Conservation (phyloP, 1,140 invertebrate species). For the Apis dorsata region DNA sequence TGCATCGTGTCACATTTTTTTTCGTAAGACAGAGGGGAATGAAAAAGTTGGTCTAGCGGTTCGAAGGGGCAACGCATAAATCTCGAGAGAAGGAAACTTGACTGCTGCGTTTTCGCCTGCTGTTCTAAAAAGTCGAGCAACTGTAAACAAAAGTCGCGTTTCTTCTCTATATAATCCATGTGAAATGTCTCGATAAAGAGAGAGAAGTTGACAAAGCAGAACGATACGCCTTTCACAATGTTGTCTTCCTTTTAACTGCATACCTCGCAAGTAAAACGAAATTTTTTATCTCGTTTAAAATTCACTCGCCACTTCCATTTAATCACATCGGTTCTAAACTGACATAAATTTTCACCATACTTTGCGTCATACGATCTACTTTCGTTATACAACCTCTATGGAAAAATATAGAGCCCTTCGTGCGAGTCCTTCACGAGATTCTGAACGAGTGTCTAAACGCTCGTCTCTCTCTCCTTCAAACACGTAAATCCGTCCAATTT, state of each 20-base stretch:
- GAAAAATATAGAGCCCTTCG: no score
- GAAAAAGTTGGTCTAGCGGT: neutral
- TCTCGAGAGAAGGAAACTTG: neutral
- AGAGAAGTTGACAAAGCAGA: neutral
- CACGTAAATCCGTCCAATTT: no score
- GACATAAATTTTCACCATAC: no score
- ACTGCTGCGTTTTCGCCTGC: neutral
- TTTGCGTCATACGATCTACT: no score
- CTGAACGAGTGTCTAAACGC: no score
- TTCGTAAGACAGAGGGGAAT: no score
- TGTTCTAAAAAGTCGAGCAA: neutral
- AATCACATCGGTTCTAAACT: no score
- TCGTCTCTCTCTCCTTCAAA: no score
- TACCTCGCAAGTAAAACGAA: neutral
- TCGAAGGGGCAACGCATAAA: slow-evolving; percentile 1
- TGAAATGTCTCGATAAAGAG: neutral
- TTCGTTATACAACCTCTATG: no score
- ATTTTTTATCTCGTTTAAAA: neutral
- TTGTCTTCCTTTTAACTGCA: neutral
- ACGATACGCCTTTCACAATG: neutral
- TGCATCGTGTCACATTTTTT: no score
- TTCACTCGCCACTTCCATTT: neutral
- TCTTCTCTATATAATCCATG: slow-evolving; percentile 1
- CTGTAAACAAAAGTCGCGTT: neutral
- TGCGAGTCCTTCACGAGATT: no score